Evolutionary conservation across 2,888 invertebrate species (phyloP), one percentile per base, ranked within the genome.

Genomic region (Pristionchus fissidentatus): DNA sequence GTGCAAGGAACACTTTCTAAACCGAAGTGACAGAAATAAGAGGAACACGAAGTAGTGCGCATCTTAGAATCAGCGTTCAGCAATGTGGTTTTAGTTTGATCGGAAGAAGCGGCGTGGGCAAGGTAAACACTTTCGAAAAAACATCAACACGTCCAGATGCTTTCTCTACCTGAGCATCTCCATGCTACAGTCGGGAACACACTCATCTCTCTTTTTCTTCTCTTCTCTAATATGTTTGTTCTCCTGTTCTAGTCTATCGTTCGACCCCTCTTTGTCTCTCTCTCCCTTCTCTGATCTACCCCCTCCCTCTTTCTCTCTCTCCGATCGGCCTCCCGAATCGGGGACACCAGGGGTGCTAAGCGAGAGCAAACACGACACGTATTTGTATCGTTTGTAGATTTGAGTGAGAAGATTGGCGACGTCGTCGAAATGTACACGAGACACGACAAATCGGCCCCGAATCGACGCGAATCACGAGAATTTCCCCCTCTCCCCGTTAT

Each of bases 361-460:
- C n/a, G n/a, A n/a, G 70, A 43, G 43, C 70, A 70, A 70, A 70
- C 43, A 70, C 8, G 66, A 57, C n/a, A n/a, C n/a, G n/a, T n/a
- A n/a, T n/a, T 13, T 57, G 32, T 70, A 38, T 41, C 43, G 0
- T 38, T 41, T 41, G 26, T 38, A 43, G 43, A 70, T 32, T 29
- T 15, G 29, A 22, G 13, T 60, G 13, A n/a, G 29, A 2, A 35
- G 22, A 66, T 66, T 66, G 38, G 62, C 8, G 19, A 66, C 35
- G 35, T 3, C 22, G 60, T 60, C 2, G 70, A n/a, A 70, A 70
- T 70, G 7, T 38, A 26, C 22, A 10, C 70, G 4, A 1, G 70
- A 19, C 41, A 41, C 35, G 38, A 70, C 41, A 41, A 70, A 70
- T 70, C 70, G 43, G n/a, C n/a, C n/a, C n/a, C 41, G 70, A 70